A percentile compares a stretch with the other conserved stretches of the same genome.
These are phyloP conservation scores for Gouania willdenowi DNA, from an alignment of 2,797 vertebrate genomes.

Conservation along the genomic window DNA sequence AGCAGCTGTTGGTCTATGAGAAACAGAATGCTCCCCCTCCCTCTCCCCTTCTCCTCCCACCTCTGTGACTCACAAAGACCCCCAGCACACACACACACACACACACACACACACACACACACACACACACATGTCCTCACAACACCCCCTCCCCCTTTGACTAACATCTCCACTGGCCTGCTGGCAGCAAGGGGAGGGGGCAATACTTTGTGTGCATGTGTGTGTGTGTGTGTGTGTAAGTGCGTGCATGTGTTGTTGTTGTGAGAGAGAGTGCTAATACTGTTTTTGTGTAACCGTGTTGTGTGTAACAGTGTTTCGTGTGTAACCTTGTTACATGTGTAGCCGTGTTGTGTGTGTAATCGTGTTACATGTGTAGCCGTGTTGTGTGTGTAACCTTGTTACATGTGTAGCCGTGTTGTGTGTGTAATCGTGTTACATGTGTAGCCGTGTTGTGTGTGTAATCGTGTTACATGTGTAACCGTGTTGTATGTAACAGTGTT, in stretches of 20 bases:
- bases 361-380: conserved; percentile 12
- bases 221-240: conserved; percentile 29
- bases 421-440: conserved; percentile 5
- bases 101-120: conserved; percentile 22
- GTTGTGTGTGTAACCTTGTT: conserved; percentile 2
- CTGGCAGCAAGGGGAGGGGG: conserved; percentile 54
- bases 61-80: conserved; percentile 73
- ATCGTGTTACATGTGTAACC: conserved; percentile 42
- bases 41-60: conserved; percentile 58
- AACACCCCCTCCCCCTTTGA: conserved; percentile 70
- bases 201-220: conserved; percentile 32
- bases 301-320: conserved; percentile 42
- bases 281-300: conserved; percentile 8
- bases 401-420: no score
- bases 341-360: background rate
- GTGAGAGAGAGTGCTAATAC: no score
- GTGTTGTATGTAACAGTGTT: background rate
- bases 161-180: conserved; percentile 70
- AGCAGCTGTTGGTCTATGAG: conserved; percentile 76
- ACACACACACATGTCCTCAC: conserved; percentile 52
- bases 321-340: conserved; percentile 60
- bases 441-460: conserved; percentile 58
- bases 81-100: conserved; percentile 39
- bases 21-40: conserved; percentile 71
- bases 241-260: conserved; percentile 16